Conservation (phyloP, 2,113 vertebrate genomes). For the Patagioenas fasciata region DNA sequence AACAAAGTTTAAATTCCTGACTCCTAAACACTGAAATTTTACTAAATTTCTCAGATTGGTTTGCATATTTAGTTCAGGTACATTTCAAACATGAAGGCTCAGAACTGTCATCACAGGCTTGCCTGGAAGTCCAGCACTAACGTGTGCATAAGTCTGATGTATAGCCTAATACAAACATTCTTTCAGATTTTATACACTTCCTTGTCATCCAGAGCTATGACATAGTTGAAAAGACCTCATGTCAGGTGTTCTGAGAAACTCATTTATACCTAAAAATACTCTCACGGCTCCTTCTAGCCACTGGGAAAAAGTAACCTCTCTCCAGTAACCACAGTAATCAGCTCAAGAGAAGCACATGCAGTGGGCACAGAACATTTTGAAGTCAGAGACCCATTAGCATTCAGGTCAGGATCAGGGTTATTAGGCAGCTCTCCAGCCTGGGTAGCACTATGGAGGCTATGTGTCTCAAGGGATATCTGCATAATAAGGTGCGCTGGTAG, state of each 20-base stretch:
- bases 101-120: neutral
- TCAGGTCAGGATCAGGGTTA: constrained; percentile 26
- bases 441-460: neutral
- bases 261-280: neutral
- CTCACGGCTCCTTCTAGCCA: neutral
- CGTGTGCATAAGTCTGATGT: neutral
- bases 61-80: neutral
- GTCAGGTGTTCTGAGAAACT: neutral
- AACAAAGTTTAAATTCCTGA: neutral
- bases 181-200: neutral
- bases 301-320: neutral
- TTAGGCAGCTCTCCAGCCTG: constrained; percentile 18
- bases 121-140: neutral
- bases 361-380: neutral
- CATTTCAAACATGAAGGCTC: fast-evolving
- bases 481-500: constrained; percentile 29
- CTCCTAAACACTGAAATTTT: neutral
- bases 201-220: neutral
- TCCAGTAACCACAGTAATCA: neutral
- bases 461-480: neutral
- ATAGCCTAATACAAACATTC: neutral
- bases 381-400: constrained; percentile 21
- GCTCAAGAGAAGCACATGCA: neutral
- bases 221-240: neutral
- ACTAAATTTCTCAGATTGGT: neutral